Conservation (phyloP, 2,888 invertebrate genomes). For the Diarsia brunnea region DNA sequence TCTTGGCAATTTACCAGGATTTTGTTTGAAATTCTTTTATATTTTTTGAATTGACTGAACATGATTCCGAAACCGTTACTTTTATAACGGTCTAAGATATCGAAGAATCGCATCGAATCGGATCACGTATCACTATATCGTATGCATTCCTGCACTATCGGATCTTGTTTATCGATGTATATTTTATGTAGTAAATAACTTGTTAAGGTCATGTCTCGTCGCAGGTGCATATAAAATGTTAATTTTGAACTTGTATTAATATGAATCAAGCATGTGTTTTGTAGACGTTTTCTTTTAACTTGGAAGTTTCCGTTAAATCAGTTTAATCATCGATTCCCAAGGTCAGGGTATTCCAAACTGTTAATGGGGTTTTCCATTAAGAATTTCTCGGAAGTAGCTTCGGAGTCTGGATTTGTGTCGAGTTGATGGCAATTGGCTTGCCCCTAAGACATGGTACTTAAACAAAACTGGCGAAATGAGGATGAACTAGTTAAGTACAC, state of each 20-base stretch:
- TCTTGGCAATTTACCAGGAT: neutral
- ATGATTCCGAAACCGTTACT: neutral
- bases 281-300: neutral
- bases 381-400: neutral
- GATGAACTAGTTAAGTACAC: neutral
- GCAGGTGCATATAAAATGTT: neutral
- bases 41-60: neutral
- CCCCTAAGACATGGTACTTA: neutral
- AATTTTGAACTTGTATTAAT: neutral
- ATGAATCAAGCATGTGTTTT: neutral
- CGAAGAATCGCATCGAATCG: neutral
- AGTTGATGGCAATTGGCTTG: neutral
- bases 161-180: slow-evolving; percentile 7
- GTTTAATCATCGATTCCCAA: neutral
- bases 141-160: too few relatives aligned
- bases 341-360: neutral
- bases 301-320: neutral
- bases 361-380: neutral
- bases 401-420: neutral
- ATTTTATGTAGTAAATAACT: slow-evolving; percentile 3
- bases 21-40: neutral
- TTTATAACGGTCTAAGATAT: neutral
- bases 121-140: neutral
- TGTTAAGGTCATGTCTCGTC: neutral
- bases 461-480: neutral